Conservation (phyloP, 2,888 invertebrate species). For the Neoascia interrupta region DNA sequence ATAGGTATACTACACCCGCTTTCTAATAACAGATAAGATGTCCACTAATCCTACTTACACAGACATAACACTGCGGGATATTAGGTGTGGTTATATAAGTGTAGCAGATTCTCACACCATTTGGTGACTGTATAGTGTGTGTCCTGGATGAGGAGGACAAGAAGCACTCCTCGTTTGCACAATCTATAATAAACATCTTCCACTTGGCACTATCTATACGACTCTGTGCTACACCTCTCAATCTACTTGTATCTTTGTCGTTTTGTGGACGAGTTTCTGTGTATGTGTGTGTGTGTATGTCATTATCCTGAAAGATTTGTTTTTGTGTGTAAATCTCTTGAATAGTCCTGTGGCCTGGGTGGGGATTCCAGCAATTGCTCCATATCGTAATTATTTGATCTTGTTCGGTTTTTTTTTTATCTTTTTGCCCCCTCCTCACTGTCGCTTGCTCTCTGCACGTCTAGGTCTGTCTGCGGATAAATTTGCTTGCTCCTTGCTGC, state of each 20-base stretch:
- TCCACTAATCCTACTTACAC: conserved; percentile 62
- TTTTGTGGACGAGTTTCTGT: not conserved
- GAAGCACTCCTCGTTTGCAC: conserved; percentile 48
- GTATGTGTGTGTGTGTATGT: conserved; percentile 22
- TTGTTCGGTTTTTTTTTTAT: no score
- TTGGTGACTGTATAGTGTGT: not conserved
- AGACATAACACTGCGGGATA: conserved; percentile 41
- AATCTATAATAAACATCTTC: conserved; percentile 69
- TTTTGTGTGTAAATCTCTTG: conserved; percentile 57
- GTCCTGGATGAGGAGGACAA: conserved; percentile 21
- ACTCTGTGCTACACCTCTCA: not conserved
- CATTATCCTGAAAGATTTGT: conserved; percentile 62
- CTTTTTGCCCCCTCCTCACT: no score
- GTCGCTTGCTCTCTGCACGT: not conserved
- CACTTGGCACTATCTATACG: conserved; percentile 4
- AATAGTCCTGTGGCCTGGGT: conserved; percentile 20
- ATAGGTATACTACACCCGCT: not conserved
- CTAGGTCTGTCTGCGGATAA: conserved; percentile 6
- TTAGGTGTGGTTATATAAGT: conserved; percentile 44
- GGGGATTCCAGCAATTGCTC: conserved; percentile 46
- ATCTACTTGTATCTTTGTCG: not conserved
- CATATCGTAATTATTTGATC: conserved; percentile 64
- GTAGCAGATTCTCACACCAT: conserved; percentile 46
- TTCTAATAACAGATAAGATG: conserved; percentile 65
- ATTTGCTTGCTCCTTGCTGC: conserved; percentile 9